Evolutionary conservation across 2,797 vertebrate species (phyloP), one percentile per base, ranked within the genome.

Genomic region (Rousettus madagascariensis): DNA sequence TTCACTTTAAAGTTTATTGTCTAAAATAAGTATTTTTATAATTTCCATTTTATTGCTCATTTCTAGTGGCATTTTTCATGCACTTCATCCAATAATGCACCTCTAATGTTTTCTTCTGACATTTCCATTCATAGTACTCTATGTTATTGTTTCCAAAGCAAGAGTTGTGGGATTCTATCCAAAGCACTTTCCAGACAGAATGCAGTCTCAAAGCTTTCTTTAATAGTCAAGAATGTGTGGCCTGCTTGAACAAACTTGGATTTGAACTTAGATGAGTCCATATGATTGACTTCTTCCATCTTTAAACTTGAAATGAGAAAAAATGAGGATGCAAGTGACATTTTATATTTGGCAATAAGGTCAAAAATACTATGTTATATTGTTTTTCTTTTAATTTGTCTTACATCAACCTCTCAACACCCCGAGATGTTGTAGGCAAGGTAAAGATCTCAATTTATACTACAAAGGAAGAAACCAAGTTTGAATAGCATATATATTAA

Each of bases 141-240:
- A 22, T 69, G 55, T 68, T 85, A 88, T 38, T 90, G 36, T 75
- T 88, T 96, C 95, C 57, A 74, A 91, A 92, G 57, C 51, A 89
- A 79, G n/a, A 79, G 26, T 15, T 53, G 1, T 93, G 33, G 33
- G 53, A 86, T 84, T 79, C 55, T 66, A 51, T 55, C n/a, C 10
- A 92, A 77, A 72, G 28, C 38, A 53, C 41, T 84, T 80, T 12
- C 11, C 3, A 72, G 12, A 28, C 15, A 94, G 72, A 90, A 53
- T n/a, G 26, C n/a, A 55, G 51, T 78, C 49, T 86, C 26, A 63
- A 22, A 66, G 13, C 15, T 93, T 90, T 86, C 57, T 72, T 77
- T 51, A 57, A 57, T 33, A 89, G 38, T 8, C 13, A 49, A 41
- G 30, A 43, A 55, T 26, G 2, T 83, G 36, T 66, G 66, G 2